Conservation (phyloP, 2,797 vertebrate genomes). For the Hafferia zeledoni region DNA sequence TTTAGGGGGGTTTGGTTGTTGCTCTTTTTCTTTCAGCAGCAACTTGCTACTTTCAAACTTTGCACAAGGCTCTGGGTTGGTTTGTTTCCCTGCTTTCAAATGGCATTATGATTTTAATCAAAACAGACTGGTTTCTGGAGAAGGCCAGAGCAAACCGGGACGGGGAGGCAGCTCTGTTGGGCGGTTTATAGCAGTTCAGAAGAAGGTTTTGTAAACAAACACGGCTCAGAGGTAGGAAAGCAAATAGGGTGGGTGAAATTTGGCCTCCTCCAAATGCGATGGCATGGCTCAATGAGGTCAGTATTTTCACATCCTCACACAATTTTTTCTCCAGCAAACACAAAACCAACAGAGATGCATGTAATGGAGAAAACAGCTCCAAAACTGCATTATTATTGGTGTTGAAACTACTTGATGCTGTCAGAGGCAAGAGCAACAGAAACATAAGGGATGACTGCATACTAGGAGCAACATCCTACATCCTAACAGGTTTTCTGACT, state of each 20-base stretch:
- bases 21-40: background rate
- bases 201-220: slow-evolving; percentile 43
- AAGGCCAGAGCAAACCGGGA: background rate
- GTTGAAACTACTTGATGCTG: background rate
- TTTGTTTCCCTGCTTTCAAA: slow-evolving; percentile 48
- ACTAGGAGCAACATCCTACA: background rate
- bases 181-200: slow-evolving; percentile 34
- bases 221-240: slow-evolving; percentile 39
- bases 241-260: slow-evolving; percentile 30
- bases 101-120: slow-evolving; percentile 60
- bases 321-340: slow-evolving; percentile 24
- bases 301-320: slow-evolving; percentile 32
- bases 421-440: background rate
- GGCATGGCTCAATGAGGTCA: slow-evolving; percentile 16
- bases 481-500: background rate
- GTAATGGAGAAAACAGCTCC: slow-evolving; percentile 33
- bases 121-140: slow-evolving; percentile 37
- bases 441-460: background rate
- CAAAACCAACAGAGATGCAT: background rate
- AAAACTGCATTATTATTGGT: background rate
- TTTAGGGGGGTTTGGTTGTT: background rate
- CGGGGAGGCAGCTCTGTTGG: background rate
- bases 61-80: background rate
- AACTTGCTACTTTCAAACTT: slow-evolving; percentile 15
- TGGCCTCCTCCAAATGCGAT: background rate